Base-by-base conservation (phyloP, 1,140 invertebrate genomes). In the Drosophila biarmipes region DNA sequence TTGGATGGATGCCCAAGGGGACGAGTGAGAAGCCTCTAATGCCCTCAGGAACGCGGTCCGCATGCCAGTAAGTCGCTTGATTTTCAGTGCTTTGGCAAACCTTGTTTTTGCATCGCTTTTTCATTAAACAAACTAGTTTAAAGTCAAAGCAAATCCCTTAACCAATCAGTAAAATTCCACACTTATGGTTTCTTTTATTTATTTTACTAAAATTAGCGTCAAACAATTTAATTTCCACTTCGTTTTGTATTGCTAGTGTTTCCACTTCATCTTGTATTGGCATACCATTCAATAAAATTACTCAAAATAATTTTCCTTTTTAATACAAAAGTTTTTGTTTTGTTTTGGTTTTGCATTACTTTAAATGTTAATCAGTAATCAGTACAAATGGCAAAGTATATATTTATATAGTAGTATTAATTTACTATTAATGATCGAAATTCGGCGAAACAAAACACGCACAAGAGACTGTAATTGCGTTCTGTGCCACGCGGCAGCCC, bases 371-470 rank as follows among this genome's bases (percentile, higher is more conserved):
- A 87, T 89, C 66, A 75, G 75, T 87, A 82, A 89, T 87, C 82
- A 89, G 84, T 87, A 89, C 84, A 87, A 87, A 87, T 87, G 58
- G 84, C 84, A 89, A 82, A 54, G 69, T 79, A 49, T 69, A 59
- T 76, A 61, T 63, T 46, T 52, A 80, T 52, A 66, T 49, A 45
- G 61, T 79, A 74, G 69, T 58, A 84, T 84, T 74, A 78, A 61
- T 63, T 73, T 59, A 57, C 69, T 74, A 68, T 82, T 84, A 72
- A 75, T 67, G 43, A 45, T 75, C 71, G 43, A 76, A 75, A 72
- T 46, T 54, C 57, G 54, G 17, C 58, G 64, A 61, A 67, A 45
- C 31, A 58, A 46, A 61, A 51, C 38, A 59, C 37, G 48, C 49
- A 55, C 46, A 68, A 58, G 43, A 61, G 62, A 55, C 56, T 37